Evolutionary conservation across 2,113 vertebrate genomes (phyloP).

Genomic region (Taurulus bubalis): DNA sequence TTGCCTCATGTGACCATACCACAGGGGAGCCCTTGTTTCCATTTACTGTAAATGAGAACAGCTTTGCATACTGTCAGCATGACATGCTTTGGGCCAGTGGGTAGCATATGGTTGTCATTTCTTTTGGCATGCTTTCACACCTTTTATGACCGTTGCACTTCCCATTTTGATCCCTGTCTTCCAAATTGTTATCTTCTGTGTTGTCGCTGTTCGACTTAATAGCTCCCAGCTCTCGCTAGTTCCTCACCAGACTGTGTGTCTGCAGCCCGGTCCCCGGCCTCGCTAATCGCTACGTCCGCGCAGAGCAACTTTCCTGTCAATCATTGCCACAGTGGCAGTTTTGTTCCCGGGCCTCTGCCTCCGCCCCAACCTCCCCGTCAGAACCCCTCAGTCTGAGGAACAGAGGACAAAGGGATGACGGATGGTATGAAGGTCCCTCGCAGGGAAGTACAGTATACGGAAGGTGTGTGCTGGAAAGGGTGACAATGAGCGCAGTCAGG

Average conservation of each 20-base stretch:
- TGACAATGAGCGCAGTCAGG: constrained; percentile 80
- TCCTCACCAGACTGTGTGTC: constrained; percentile 44
- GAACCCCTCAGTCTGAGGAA: constrained; percentile 76
- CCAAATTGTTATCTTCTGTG: constrained; percentile 4
- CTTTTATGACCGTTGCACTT: constrained; percentile 23
- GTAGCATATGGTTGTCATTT: constrained; percentile 39
- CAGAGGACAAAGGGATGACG: constrained; percentile 83
- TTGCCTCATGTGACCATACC: constrained; percentile 46
- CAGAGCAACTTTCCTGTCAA: constrained; percentile 74
- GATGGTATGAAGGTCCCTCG: constrained; percentile 76
- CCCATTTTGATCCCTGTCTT: constrained; percentile 15
- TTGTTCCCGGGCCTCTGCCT: constrained; percentile 69
- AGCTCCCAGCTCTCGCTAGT: constrained; percentile 13
- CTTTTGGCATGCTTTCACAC: constrained; percentile 34
- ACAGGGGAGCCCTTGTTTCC: constrained; percentile 71
- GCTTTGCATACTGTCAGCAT: constrained; percentile 60
- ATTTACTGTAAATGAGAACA: constrained; percentile 61
- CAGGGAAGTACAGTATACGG: constrained; percentile 76
- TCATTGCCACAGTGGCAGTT: constrained; percentile 79
- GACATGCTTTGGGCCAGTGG: constrained; percentile 13
- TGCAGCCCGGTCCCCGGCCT: constrained; percentile 21
- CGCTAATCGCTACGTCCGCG: constrained; percentile 57
- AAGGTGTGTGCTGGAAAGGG: constrained; percentile 72
- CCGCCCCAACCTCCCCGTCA: constrained; percentile 55
- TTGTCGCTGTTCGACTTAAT: constrained; percentile 12